A percentile compares a stretch with the other conserved stretches of the same genome.
Conservation (phyloP, 1,140 invertebrate species). For the Geopemphigus sp. region DNA sequence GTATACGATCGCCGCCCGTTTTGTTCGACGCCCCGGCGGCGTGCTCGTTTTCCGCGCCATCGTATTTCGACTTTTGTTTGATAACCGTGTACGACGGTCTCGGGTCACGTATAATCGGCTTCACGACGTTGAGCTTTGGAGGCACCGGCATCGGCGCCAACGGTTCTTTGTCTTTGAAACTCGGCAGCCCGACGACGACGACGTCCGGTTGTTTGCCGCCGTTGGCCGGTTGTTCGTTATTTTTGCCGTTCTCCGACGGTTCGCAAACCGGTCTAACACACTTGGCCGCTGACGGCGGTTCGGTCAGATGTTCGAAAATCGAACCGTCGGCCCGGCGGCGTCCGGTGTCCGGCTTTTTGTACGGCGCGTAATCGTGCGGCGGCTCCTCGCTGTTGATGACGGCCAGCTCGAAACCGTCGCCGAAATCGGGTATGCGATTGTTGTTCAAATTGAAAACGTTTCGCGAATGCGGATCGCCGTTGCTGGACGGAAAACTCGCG, state of each 20-base stretch:
- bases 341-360: slow-evolving; percentile 18
- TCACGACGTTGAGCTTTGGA: slow-evolving; percentile 26
- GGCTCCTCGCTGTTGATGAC: not conserved
- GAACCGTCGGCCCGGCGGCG: slow-evolving; percentile 28
- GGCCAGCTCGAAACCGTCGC: slow-evolving; percentile 28
- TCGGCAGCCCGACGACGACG: slow-evolving; percentile 3
- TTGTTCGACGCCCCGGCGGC: not conserved
- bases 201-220: not conserved
- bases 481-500: not conserved
- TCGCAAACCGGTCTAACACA: not conserved
- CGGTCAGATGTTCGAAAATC: slow-evolving; percentile 29
- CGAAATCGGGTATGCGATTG: slow-evolving; percentile 30
- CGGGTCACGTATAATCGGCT: slow-evolving; percentile 32
- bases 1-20: not conserved
- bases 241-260: not conserved
- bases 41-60: not conserved
- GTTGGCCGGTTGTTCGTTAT: not conserved
- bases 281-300: too few relatives aligned
- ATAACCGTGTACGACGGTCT: slow-evolving; percentile 29
- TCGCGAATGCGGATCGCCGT: not conserved
- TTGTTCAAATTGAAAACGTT: slow-evolving; percentile 44
- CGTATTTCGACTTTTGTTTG: slow-evolving; percentile 32
- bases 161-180: slow-evolving; percentile 41
- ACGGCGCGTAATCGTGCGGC: not conserved
- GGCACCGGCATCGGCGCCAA: slow-evolving; percentile 16